Conservation (phyloP, 2,888 invertebrate species). For the Stenchaetothrips biformis region DNA sequence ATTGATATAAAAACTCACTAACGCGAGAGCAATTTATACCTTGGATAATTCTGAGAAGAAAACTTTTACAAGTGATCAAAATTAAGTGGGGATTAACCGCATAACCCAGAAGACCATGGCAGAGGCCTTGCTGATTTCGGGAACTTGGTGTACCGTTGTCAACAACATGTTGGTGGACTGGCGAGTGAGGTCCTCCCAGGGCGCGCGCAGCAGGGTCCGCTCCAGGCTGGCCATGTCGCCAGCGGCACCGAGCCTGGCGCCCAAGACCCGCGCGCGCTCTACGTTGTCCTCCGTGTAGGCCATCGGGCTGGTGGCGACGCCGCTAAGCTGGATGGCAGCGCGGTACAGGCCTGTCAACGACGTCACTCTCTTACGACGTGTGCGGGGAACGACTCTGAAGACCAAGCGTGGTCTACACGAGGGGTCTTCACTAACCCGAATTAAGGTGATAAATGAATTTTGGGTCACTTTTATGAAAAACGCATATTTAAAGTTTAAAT, state of each 20-base stretch:
- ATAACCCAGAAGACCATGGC: neutral
- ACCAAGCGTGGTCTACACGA: no score
- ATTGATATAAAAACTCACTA: no score
- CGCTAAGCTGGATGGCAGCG: neutral
- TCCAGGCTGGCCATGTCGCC: neutral
- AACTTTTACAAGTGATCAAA: no score
- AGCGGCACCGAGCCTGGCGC: neutral
- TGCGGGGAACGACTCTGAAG: no score
- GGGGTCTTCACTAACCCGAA: no score
- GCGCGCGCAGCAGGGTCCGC: neutral
- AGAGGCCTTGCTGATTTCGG: neutral
- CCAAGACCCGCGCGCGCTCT: neutral
- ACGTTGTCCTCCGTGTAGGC: conserved; percentile 2
- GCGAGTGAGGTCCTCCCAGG: neutral
- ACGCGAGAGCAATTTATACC: no score
- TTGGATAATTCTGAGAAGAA: no score
- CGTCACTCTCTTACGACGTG: no score
- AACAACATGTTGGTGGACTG: neutral
- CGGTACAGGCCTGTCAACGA: neutral
- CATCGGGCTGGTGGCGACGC: neutral
- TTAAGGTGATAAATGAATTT: no score
- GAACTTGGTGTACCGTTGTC: neutral
- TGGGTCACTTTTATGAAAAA: no score
- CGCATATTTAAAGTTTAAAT: no score
- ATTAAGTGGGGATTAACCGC: no score